A percentile compares a stretch with the other conserved stretches of the same genome.
These are phyloP conservation scores for Leptodactylus fallax DNA, from an alignment of 2,797 vertebrate species.

Conservation along the genomic window DNA sequence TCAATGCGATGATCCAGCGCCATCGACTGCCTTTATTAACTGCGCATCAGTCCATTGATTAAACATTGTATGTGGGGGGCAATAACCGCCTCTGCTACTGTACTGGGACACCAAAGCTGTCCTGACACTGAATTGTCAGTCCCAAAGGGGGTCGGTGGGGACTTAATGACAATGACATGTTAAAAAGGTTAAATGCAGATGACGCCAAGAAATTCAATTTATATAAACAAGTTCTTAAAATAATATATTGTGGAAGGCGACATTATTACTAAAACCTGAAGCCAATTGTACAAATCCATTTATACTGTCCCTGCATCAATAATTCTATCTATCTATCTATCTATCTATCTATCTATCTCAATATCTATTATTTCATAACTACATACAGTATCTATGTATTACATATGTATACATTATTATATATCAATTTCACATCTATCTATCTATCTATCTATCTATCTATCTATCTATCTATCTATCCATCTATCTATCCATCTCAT, in stretches of 20 bases:
- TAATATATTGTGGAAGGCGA: neutral
- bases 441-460: neutral
- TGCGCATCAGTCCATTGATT: conserved; percentile 57
- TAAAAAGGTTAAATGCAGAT: conserved; percentile 29
- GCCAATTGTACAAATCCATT: neutral
- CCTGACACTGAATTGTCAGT: conserved; percentile 43
- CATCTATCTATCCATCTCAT: too few species aligned
- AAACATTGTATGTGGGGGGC: conserved; percentile 51
- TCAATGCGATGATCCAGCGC: conserved; percentile 44
- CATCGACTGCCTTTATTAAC: conserved; percentile 59
- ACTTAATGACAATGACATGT: conserved; percentile 32
- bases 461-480: neutral
- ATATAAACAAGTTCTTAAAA: conserved; percentile 9
- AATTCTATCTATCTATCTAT: neutral
- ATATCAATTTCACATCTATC: neutral
- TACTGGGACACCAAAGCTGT: neutral
- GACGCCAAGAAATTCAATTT: neutral
- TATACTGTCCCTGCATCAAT: neutral
- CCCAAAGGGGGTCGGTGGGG: conserved; percentile 17
- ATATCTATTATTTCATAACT: too few species aligned
- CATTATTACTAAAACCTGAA: neutral
- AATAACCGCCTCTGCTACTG: conserved; percentile 20
- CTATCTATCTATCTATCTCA: neutral
- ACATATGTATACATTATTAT: neutral
- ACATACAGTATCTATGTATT: neutral